Base-by-base conservation (phyloP, 30 jellyfish, hydroid and myxozoan species). In the Pseudorhiza aurosa region DNA sequence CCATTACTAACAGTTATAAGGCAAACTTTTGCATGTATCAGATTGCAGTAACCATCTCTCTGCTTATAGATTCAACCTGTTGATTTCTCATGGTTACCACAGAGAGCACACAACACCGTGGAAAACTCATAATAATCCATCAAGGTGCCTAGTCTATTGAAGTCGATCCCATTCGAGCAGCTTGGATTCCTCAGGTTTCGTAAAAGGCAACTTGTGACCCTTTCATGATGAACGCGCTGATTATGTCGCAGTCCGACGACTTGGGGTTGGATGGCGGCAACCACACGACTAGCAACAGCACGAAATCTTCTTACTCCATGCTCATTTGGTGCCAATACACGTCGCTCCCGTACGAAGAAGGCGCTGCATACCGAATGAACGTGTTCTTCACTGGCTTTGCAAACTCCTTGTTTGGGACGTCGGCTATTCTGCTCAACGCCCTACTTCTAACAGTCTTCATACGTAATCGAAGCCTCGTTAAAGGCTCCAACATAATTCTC, bases 361-460 rank as follows among this genome's bases (percentile, higher is more conserved):
- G 78, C 5, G 29, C 18, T 0, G 36, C 65, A 24, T 84, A 4
- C 73, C 58, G 51, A 35, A 14, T 39, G 29, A 88, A 88, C 58
- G 15, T 80, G 6, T 47, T 88, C 4, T 40, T 68, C n/a, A 85
- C 82, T 25, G 95, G 84, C 15, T 30, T 63, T 22, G 12, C 64
- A 28, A 88, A 88, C 50, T 22, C 55, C 21, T 3, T 88, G 46
- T 43, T 69, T 49, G 72, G 72, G 24, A 37, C 60, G 6, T 33
- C 97, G 5, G 89, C 94, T 46, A 55, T 80, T 3, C 50, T 79
- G 2, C 68, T 88, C 44, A 88, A 88, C 39, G 35, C 78, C 15
- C 42, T 72, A 25, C 72, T 88, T n/a, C 37, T 88, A 17, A 37
- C 87, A 8, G 94, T 95, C 4, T 70, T 88, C 45, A 12, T 80